Conservation (phyloP, 92 coral and sea anemone genomes). For the Epizoanthus rinbou region DNA sequence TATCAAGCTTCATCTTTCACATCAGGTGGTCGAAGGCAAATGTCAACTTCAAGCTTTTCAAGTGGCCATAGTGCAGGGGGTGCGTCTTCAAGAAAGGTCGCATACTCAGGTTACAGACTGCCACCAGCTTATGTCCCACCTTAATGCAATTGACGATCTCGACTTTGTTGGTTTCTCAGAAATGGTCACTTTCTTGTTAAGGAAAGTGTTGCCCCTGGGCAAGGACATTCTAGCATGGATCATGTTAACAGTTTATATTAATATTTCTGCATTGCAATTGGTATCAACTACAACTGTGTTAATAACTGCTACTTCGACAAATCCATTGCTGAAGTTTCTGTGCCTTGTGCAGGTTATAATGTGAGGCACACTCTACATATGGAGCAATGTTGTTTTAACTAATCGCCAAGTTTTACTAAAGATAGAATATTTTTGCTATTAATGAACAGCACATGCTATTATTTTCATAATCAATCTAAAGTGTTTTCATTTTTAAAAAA, state of each 20-base stretch:
- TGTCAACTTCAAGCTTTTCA: constrained; percentile 52
- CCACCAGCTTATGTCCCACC: constrained; percentile 99
- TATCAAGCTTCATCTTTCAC: constrained; percentile 83
- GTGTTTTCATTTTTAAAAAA: neutral
- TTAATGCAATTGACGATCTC: constrained; percentile 25
- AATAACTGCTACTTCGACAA: constrained; percentile 3
- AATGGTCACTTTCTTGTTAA: constrained; percentile 1
- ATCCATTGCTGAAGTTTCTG: constrained; percentile 1
- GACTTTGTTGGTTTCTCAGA: neutral
- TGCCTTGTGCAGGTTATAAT: neutral
- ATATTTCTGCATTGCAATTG: constrained; percentile 8
- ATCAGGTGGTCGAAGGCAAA: constrained; percentile 34
- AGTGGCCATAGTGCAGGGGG: constrained; percentile 60
- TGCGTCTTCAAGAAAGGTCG: constrained; percentile 63
- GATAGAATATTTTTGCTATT: constrained; percentile 23
- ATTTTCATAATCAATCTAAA: neutral
- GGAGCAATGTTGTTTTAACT: neutral
- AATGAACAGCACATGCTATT: constrained; percentile 10
- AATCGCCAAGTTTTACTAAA: neutral
- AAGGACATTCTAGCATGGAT: neutral
- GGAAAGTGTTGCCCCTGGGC: neutral
- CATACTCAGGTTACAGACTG: constrained; percentile 91
- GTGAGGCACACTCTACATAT: neutral
- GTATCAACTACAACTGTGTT: neutral
- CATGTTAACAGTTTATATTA: neutral